A percentile compares a stretch with the other conserved stretches of the same genome.
Evolutionary conservation across 53 echinoderm and acorn worm genomes (phyloP).

Genomic region (Temnopleurus reevesii): DNA sequence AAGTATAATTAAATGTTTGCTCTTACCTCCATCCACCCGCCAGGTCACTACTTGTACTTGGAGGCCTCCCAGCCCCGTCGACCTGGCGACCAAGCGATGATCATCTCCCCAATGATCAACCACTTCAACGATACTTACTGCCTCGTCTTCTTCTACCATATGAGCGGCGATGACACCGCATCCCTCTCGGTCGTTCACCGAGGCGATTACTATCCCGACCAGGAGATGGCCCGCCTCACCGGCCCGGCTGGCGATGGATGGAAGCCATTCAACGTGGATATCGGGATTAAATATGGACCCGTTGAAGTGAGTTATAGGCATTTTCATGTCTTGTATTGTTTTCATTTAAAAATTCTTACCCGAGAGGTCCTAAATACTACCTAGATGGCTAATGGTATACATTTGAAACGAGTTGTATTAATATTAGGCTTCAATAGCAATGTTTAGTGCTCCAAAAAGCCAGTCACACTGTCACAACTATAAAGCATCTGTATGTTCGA

Average conservation of each 20-base stretch:
- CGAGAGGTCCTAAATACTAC: too few relatives aligned
- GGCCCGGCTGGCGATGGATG: slow-evolving; percentile 67
- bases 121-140: slow-evolving; percentile 61
- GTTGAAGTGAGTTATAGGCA: not conserved
- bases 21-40: too few relatives aligned
- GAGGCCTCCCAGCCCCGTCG: slow-evolving; percentile 85
- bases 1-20: too few relatives aligned
- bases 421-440: too few relatives aligned
- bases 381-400: too few relatives aligned
- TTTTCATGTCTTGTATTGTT: not conserved
- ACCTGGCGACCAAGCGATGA: slow-evolving; percentile 66
- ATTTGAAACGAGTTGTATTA: too few relatives aligned
- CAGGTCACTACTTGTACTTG: slow-evolving; percentile 85
- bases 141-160: slow-evolving; percentile 86
- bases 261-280: slow-evolving; percentile 61
- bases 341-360: too few relatives aligned
- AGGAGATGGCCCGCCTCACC: slow-evolving; percentile 52
- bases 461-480: too few relatives aligned
- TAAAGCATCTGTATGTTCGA: too few relatives aligned
- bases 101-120: slow-evolving; percentile 65
- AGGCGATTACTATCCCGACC: slow-evolving; percentile 27
- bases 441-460: too few relatives aligned
- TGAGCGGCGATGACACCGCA: slow-evolving; percentile 79
- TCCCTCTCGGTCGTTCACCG: slow-evolving; percentile 54
- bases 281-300: slow-evolving; percentile 31